Percentiles rank a stretch among this genome's conserved stretches.
These are phyloP conservation scores for Creontiades dilutus DNA, from an alignment of 2,888 invertebrate genomes.

Conservation along the genomic window DNA sequence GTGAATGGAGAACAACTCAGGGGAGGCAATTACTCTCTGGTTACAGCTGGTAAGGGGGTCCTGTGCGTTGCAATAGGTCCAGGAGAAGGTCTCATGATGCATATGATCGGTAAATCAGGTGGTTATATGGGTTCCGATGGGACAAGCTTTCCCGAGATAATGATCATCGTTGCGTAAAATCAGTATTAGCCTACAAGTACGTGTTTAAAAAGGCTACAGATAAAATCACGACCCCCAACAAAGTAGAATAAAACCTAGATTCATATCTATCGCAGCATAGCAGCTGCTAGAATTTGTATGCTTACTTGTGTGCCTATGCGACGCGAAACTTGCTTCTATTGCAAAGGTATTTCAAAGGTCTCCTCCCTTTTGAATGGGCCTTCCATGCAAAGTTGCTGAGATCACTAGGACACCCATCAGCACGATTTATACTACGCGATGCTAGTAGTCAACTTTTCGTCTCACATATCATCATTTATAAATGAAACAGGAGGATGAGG, in stretches of 20 bases:
- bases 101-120: conserved; percentile 27
- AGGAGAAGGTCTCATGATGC: conserved; percentile 10
- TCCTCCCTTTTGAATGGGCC: too few relatives aligned
- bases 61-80: neutral
- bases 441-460: too few relatives aligned
- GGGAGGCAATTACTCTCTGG: conserved; percentile 39
- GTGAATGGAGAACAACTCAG: conserved; percentile 36
- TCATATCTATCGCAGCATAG: neutral
- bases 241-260: neutral
- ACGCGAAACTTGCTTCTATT: too few relatives aligned
- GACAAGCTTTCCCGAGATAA: neutral
- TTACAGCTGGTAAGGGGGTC: conserved; percentile 26
- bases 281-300: too few relatives aligned
- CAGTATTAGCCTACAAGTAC: neutral
- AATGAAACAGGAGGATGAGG: too few relatives aligned
- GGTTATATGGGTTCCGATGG: conserved; percentile 3
- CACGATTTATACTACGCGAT: too few relatives aligned
- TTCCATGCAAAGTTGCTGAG: too few relatives aligned
- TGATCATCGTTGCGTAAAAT: neutral
- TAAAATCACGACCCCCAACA: neutral
- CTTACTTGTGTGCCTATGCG: too few relatives aligned
- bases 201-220: neutral
- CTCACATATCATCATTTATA: too few relatives aligned
- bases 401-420: too few relatives aligned
- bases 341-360: too few relatives aligned